A percentile compares a stretch with the other conserved stretches of the same genome.
These are phyloP conservation scores for Medauroidea extradentata DNA, from an alignment of 1,140 invertebrate species.

Conservation along the genomic window DNA sequence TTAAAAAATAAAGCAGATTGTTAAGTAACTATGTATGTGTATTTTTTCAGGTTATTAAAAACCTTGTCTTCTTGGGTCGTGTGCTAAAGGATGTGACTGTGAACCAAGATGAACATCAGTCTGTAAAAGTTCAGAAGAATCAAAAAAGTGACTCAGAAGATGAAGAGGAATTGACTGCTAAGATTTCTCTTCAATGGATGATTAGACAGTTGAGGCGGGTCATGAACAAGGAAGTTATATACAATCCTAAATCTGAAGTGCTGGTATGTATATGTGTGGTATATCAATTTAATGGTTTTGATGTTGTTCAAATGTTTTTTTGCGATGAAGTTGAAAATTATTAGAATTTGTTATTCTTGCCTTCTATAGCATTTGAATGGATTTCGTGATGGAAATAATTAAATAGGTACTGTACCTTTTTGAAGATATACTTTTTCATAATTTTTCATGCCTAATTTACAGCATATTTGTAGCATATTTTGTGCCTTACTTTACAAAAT, in stretches of 20 bases:
- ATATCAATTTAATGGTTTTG: not conserved
- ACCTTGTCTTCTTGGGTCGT: slow-evolving; percentile 63
- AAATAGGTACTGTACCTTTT: not conserved
- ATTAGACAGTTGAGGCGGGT: slow-evolving; percentile 61
- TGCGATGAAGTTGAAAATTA: not conserved
- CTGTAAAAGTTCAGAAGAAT: slow-evolving; percentile 21
- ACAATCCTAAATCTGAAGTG: slow-evolving; percentile 42
- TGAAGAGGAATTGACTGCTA: slow-evolving; percentile 26
- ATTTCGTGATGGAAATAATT: not conserved
- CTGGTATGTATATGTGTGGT: slow-evolving; percentile 42
- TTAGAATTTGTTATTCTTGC: not conserved
- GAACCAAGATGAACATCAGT: slow-evolving; percentile 24
- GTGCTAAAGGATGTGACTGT: slow-evolving; percentile 51
- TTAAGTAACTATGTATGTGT: not conserved
- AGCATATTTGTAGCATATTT: too few species aligned
- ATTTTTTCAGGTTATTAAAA: slow-evolving; percentile 53
- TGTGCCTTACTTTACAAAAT: too few species aligned
- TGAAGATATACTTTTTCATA: not conserved
- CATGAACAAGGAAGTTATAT: slow-evolving; percentile 49
- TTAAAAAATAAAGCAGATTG: too few species aligned
- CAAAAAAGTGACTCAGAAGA: slow-evolving; percentile 20
- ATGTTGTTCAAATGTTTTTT: not conserved
- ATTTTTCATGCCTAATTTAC: too few species aligned
- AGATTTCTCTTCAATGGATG: slow-evolving; percentile 59
- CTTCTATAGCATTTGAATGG: slow-evolving; percentile 2